These are phyloP conservation scores for Eublepharis macularius DNA, from an alignment of 2,113 vertebrate species.

Conservation along the genomic window DNA sequence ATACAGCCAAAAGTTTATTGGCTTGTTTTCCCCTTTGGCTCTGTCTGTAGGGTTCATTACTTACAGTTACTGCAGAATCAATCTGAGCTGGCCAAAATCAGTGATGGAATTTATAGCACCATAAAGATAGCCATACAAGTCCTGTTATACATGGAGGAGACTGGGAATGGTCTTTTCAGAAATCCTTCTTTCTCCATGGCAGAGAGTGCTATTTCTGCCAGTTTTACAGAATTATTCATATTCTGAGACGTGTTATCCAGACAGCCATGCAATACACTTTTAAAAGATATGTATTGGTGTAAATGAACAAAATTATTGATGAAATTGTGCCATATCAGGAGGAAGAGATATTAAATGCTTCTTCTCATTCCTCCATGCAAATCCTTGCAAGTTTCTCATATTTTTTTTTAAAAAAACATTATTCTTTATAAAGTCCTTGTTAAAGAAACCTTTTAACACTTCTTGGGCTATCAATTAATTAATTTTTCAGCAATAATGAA, in stretches of 20 bases:
- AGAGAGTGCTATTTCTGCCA: constrained; percentile 66
- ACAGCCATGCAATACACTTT: constrained; percentile 70
- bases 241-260: constrained; percentile 74
- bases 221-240: constrained; percentile 73
- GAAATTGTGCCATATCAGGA: constrained; percentile 73
- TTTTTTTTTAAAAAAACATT: constrained; percentile 14
- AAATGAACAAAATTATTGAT: constrained; percentile 78
- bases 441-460: constrained; percentile 48
- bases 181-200: constrained; percentile 64
- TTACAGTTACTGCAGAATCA: constrained; percentile 81
- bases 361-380: constrained; percentile 61
- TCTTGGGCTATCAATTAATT: constrained; percentile 51
- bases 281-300: constrained; percentile 68
- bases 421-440: constrained; percentile 45
- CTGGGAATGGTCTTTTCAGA: constrained; percentile 65
- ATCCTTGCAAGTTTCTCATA: constrained; percentile 45
- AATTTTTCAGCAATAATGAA: constrained; percentile 33
- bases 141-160: constrained; percentile 71
- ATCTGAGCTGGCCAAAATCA: constrained; percentile 78
- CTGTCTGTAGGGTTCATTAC: constrained; percentile 76
- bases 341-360: constrained; percentile 60
- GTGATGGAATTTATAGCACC: constrained; percentile 79
- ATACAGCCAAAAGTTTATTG: constrained; percentile 65
- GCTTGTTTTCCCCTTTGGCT: constrained; percentile 41
- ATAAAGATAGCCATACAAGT: constrained; percentile 70